Evolutionary conservation across 2,797 vertebrate species (phyloP).

Genomic region (Chiloscyllium punctatum): DNA sequence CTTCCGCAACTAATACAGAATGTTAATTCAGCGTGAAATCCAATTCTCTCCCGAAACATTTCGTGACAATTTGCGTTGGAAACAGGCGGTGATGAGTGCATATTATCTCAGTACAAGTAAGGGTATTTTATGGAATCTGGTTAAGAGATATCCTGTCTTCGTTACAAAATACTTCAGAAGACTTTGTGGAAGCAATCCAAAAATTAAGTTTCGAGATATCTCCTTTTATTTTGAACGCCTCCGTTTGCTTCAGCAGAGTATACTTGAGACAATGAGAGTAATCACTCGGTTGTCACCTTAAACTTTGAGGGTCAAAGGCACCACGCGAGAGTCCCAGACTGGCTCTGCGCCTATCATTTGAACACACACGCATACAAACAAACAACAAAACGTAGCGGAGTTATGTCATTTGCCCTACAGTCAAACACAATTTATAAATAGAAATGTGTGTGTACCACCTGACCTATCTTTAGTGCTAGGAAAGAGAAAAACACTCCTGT

Average conservation of each 20-base stretch:
- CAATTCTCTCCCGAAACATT: not conserved
- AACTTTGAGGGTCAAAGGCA: not conserved
- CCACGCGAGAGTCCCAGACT: not conserved
- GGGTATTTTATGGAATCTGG: not conserved
- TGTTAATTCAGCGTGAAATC: not conserved
- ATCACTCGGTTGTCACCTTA: not conserved
- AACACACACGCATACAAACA: not conserved
- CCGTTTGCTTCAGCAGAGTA: too few species aligned
- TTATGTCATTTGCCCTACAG: not conserved
- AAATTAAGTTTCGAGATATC: not conserved
- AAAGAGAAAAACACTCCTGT: slow-evolving; percentile 34
- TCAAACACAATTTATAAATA: not conserved
- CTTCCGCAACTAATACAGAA: too few species aligned
- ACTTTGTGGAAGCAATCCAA: not conserved
- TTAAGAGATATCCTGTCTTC: not conserved
- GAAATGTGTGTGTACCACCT: not conserved
- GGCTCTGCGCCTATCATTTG: not conserved
- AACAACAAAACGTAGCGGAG: not conserved
- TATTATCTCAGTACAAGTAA: not conserved
- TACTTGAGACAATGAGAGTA: not conserved
- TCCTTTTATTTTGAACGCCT: not conserved
- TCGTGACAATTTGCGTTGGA: not conserved
- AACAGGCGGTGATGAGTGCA: not conserved
- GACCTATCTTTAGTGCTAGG: not conserved
- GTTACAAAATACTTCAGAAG: not conserved